Evolutionary conservation across 2,888 invertebrate species (phyloP).

Genomic region (Nomada hirtipes): DNA sequence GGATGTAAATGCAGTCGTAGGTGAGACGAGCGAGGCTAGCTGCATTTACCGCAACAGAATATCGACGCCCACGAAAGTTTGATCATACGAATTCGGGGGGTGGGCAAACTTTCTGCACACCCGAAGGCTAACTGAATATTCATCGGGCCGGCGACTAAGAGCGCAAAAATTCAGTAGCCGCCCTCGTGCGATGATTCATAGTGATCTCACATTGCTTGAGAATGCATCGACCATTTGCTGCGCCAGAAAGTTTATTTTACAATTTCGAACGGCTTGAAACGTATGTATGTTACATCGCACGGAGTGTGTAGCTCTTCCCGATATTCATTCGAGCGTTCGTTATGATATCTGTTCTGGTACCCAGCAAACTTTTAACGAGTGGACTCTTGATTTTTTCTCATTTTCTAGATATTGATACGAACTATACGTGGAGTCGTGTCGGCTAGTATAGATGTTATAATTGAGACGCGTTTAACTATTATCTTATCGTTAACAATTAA

Average conservation of each 20-base stretch:
- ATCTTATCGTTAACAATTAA: too few species aligned
- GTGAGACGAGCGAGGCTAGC: slow-evolving; percentile 9
- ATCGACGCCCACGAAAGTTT: slow-evolving; percentile 54
- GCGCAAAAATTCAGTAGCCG: slow-evolving; percentile 26
- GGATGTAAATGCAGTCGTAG: slow-evolving; percentile 44
- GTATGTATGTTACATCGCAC: slow-evolving; percentile 10
- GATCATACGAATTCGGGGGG: slow-evolving; percentile 41
- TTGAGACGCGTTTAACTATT: too few species aligned
- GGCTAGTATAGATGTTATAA: too few species aligned
- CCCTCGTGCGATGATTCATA: slow-evolving; percentile 23
- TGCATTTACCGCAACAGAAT: slow-evolving; percentile 60
- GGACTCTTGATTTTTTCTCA: too few species aligned
- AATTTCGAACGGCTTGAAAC: slow-evolving; percentile 12
- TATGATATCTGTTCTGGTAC: background rate
- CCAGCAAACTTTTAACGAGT: too few species aligned
- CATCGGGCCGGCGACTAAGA: slow-evolving; percentile 27
- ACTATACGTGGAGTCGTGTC: too few species aligned
- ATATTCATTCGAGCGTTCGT: background rate
- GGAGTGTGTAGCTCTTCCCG: background rate
- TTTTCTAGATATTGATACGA: too few species aligned
- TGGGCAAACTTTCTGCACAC: slow-evolving; percentile 52
- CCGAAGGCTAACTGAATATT: slow-evolving; percentile 43
- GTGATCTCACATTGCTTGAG: slow-evolving; percentile 8
- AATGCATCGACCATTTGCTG: background rate
- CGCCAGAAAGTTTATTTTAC: slow-evolving; percentile 29